Percentiles rank a stretch among this genome's conserved stretches.
Evolutionary conservation across 2,888 invertebrate genomes (phyloP).

Genomic region (Stenchaetothrips biformis): DNA sequence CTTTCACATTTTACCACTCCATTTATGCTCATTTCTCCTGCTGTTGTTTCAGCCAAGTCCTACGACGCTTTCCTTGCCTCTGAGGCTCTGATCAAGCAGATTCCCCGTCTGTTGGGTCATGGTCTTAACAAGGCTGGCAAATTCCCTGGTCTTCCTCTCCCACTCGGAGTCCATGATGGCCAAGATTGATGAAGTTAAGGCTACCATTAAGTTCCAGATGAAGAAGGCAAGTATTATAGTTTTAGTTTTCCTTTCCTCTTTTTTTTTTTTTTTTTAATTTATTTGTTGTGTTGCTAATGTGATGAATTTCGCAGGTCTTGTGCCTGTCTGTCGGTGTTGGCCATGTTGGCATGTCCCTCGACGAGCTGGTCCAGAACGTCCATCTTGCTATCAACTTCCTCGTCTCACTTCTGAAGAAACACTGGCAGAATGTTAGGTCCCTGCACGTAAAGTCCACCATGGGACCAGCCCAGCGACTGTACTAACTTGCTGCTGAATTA

Average conservation of each 20-base stretch:
- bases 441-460: conserved; percentile 98
- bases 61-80: conserved; percentile 99
- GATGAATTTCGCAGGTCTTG: conserved; percentile 63
- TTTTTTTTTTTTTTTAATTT: not conserved
- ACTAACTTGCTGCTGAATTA: conserved; percentile 56
- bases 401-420: conserved; percentile 98
- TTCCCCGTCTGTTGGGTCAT: conserved; percentile 95
- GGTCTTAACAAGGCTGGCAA: conserved; percentile 99
- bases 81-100: conserved; percentile 98
- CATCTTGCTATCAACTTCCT: conserved; percentile 97
- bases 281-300: not conserved
- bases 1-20: not conserved
- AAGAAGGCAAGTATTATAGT: conserved; percentile 74
- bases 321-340: conserved; percentile 98
- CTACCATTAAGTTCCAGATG: conserved; percentile 99
- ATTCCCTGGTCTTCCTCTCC: conserved; percentile 95
- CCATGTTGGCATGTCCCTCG: conserved; percentile 91
- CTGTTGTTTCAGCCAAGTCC: conserved; percentile 56
- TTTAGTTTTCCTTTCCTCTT: not conserved
- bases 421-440: conserved; percentile 99
- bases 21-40: not conserved
- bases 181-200: conserved; percentile 97
- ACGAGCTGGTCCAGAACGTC: conserved; percentile 95
- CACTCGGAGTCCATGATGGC: conserved; percentile 93
- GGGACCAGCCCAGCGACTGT: conserved; percentile 96